Evolutionary conservation across 1,140 invertebrate genomes (phyloP).

Genomic region (Marisa cornuarietis): DNA sequence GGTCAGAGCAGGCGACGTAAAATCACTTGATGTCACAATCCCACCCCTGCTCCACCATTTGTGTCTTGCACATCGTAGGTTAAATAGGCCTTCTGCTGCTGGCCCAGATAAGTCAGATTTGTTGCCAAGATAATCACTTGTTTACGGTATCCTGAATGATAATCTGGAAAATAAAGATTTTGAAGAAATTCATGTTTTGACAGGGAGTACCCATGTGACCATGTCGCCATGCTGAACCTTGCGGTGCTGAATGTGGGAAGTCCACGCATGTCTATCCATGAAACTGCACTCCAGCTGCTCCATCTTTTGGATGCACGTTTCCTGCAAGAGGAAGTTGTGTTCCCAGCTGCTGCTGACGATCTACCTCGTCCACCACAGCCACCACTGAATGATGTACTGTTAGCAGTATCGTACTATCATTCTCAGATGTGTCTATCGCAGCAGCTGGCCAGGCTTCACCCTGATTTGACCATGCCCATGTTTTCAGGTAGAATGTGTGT

Average conservation of each 20-base stretch:
- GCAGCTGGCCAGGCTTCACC: slow-evolving; percentile 91
- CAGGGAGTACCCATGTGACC: slow-evolving; percentile 98
- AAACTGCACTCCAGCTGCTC: slow-evolving; percentile 91
- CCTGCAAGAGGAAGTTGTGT: slow-evolving; percentile 71
- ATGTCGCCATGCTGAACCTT: slow-evolving; percentile 96
- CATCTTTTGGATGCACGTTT: slow-evolving; percentile 95
- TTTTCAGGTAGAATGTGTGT: slow-evolving; percentile 82
- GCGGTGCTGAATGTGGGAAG: slow-evolving; percentile 95
- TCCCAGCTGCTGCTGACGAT: slow-evolving; percentile 53
- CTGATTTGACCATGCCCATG: slow-evolving; percentile 98
- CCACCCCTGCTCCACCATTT: no score
- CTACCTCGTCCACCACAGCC: slow-evolving; percentile 27
- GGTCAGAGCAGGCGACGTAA: no score
- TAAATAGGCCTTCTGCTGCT: no score
- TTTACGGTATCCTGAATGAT: no score
- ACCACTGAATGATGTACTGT: slow-evolving; percentile 77
- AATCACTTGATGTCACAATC: no score
- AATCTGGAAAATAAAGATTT: no score
- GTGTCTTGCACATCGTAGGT: no score
- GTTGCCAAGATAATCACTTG: no score
- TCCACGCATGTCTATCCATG: slow-evolving; percentile 87
- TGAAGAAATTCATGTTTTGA: slow-evolving; percentile 31
- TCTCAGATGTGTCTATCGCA: slow-evolving; percentile 91
- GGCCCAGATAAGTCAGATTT: no score
- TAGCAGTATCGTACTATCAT: slow-evolving; percentile 87